Evolutionary conservation across 2,113 vertebrate species (phyloP).

Genomic region (Malurus elegans): DNA sequence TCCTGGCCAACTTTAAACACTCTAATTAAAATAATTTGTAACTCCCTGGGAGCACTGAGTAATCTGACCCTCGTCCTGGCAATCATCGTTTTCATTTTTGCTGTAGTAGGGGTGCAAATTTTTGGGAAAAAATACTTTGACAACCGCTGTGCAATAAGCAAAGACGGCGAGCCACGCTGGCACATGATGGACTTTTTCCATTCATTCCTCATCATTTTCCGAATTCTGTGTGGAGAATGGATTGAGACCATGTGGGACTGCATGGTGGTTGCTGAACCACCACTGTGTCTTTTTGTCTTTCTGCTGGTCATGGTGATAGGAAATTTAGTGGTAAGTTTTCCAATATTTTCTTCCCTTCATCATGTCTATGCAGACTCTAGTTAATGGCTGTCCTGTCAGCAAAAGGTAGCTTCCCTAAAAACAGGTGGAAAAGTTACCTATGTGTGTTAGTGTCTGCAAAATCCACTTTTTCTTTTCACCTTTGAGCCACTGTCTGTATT

Average conservation of each 20-base stretch:
- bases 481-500: neutral
- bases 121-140: constrained; percentile 81
- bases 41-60: constrained; percentile 91
- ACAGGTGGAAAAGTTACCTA: neutral
- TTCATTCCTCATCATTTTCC: constrained; percentile 91
- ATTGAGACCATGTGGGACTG: constrained; percentile 99
- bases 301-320: constrained; percentile 96
- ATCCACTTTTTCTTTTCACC: neutral
- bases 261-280: constrained; percentile 88
- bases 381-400: neutral
- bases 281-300: constrained; percentile 91
- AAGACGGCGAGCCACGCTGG: constrained; percentile 81
- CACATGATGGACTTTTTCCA: constrained; percentile 98
- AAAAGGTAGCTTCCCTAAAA: neutral
- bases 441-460: neutral
- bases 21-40: constrained; percentile 97
- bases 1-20: constrained; percentile 98
- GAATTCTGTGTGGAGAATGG: constrained; percentile 97
- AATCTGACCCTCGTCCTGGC: constrained; percentile 94
- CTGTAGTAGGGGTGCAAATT: constrained; percentile 94
- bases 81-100: constrained; percentile 97
- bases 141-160: constrained; percentile 64
- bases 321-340: constrained; percentile 91
- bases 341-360: neutral
- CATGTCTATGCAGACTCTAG: neutral